These are phyloP conservation scores for Hirtodrosophila trivittata DNA, from an alignment of 2,888 invertebrate species.

Conservation along the genomic window DNA sequence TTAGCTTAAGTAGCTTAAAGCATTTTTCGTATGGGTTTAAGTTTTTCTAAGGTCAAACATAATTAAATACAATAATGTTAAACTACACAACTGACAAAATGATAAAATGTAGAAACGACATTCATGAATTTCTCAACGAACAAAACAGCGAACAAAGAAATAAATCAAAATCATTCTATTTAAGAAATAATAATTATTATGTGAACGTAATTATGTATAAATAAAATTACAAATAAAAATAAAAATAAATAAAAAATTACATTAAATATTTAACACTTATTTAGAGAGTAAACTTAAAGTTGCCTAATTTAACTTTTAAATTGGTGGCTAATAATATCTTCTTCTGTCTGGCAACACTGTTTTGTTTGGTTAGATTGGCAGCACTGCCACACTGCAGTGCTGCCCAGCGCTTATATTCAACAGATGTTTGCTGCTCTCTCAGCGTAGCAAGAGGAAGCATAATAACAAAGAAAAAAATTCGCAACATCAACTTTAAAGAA, in stretches of 20 bases:
- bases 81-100: slow-evolving; percentile 47
- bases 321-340: background rate
- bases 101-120: slow-evolving; percentile 28
- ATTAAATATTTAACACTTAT: background rate
- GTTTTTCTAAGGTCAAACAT: slow-evolving; percentile 71
- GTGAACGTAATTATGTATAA: slow-evolving; percentile 56
- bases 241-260: slow-evolving; percentile 36
- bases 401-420: slow-evolving; percentile 28
- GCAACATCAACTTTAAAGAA: slow-evolving; percentile 5
- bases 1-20: slow-evolving; percentile 64
- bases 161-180: slow-evolving; percentile 40
- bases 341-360: too few relatives aligned
- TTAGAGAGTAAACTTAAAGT: background rate
- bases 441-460: slow-evolving; percentile 44
- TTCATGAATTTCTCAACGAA: slow-evolving; percentile 50
- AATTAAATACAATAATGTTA: slow-evolving; percentile 70
- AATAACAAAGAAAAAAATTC: slow-evolving; percentile 59
- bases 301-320: slow-evolving; percentile 10
- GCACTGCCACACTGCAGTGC: slow-evolving; percentile 34
- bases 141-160: slow-evolving; percentile 46
- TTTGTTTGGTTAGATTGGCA: slow-evolving; percentile 8
- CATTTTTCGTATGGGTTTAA: slow-evolving; percentile 75
- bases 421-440: slow-evolving; percentile 42
- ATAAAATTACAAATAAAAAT: slow-evolving; percentile 57
- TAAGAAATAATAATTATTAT: slow-evolving; percentile 52